Conservation (phyloP, 2,888 invertebrate species). For the Lepeophtheirus nordmannii region DNA sequence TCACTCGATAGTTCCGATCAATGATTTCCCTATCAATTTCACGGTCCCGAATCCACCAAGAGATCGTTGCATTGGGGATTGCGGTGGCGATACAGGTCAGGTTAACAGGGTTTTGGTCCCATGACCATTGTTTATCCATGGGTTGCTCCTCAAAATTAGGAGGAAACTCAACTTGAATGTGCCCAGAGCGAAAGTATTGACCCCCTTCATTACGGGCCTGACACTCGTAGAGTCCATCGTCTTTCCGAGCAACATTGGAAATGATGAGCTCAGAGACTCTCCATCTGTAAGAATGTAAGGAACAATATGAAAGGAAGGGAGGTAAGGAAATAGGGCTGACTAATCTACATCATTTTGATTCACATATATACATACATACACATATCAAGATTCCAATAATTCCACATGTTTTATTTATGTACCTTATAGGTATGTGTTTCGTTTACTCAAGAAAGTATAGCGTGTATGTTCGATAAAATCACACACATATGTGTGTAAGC, state of each 20-base stretch:
- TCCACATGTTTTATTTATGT: too few relatives aligned
- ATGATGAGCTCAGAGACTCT: slow-evolving; percentile 48
- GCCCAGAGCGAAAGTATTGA: slow-evolving; percentile 57
- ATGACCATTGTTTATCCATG: slow-evolving; percentile 54
- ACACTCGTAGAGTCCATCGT: slow-evolving; percentile 79
- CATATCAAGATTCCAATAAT: too few relatives aligned
- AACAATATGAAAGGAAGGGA: too few relatives aligned
- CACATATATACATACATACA: too few relatives aligned
- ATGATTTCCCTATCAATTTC: slow-evolving; percentile 20
- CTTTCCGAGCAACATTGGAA: slow-evolving; percentile 46
- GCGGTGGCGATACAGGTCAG: slow-evolving; percentile 49
- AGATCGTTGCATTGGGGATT: slow-evolving; percentile 78
- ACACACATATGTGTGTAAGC: too few relatives aligned
- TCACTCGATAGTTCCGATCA: slow-evolving; percentile 18
- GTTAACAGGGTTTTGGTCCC: slow-evolving; percentile 64
- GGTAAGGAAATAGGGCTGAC: too few relatives aligned
- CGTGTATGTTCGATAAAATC: too few relatives aligned
- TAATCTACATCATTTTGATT: too few relatives aligned
- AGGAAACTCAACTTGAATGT: slow-evolving; percentile 54
- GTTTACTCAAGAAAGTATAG: too few relatives aligned
- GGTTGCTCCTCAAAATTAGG: slow-evolving; percentile 60
- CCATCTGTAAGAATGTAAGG: not conserved
- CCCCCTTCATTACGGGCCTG: slow-evolving; percentile 65
- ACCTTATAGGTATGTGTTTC: too few relatives aligned
- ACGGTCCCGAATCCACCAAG: slow-evolving; percentile 44